phyloP scores from a whole-genome alignment of 2,888 invertebrate species.

The Cecidostiba fungosa region DNA sequence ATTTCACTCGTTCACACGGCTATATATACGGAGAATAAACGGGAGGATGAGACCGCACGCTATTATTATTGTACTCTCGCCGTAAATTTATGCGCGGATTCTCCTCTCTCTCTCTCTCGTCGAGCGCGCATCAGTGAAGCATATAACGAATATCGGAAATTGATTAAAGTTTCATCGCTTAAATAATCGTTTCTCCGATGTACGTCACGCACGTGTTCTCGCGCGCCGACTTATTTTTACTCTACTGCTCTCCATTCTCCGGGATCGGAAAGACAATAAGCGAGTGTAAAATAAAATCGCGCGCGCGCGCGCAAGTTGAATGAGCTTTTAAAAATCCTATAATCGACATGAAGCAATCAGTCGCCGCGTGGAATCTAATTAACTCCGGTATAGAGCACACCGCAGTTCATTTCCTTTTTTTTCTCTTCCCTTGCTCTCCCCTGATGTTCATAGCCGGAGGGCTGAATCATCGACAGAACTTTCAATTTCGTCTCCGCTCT shows the following conservation, averaged over 20 bases:
- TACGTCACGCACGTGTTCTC: not conserved
- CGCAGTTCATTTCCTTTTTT: conserved; percentile 11
- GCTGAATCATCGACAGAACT: not conserved
- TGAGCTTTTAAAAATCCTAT: conserved; percentile 22
- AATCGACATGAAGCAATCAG: conserved; percentile 21
- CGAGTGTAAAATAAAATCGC: not conserved
- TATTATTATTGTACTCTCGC: too few species aligned
- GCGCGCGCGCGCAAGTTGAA: not conserved
- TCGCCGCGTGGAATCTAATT: conserved; percentile 21
- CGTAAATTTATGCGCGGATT: too few species aligned
- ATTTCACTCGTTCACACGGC: not conserved
- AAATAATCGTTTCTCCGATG: too few species aligned
- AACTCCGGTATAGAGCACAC: not conserved
- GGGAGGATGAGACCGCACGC: too few species aligned
- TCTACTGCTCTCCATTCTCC: not conserved
- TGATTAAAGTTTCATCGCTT: not conserved
- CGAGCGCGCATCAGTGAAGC: too few species aligned
- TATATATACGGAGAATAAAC: too few species aligned
- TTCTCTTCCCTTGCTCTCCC: not conserved
- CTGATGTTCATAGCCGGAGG: not conserved
- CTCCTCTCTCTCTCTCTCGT: too few species aligned
- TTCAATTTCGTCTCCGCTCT: not conserved
- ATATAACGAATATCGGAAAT: not conserved
- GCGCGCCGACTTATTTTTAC: not conserved
- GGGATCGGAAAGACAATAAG: not conserved